Conservation (phyloP, 2,888 invertebrate genomes). For the Hyalella azteca region DNA sequence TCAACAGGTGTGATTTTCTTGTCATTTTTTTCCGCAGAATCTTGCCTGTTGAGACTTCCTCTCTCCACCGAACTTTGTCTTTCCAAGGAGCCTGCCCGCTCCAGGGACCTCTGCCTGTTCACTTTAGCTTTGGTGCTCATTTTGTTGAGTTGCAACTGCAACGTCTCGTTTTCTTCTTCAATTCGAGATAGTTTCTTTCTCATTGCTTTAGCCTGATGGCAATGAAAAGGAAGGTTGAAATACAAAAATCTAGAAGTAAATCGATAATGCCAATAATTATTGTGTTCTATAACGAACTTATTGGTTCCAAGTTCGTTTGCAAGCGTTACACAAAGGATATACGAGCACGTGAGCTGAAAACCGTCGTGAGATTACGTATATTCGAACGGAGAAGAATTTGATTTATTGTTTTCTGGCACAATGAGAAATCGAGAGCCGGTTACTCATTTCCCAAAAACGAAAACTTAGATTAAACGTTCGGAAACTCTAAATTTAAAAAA, state of each 20-base stretch:
- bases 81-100: conserved; percentile 47
- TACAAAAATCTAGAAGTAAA: neutral
- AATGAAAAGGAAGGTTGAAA: neutral
- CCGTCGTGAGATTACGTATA: too few species aligned
- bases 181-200: conserved; percentile 88
- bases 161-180: conserved; percentile 96
- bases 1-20: conserved; percentile 66
- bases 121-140: conserved; percentile 79
- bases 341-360: too few species aligned
- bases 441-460: too few species aligned
- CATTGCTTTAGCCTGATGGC: conserved; percentile 67
- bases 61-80: conserved; percentile 48
- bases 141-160: conserved; percentile 94
- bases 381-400: too few species aligned
- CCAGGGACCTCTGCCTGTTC: conserved; percentile 58
- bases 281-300: too few species aligned
- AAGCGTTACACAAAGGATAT: too few species aligned
- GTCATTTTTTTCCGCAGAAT: conserved; percentile 45
- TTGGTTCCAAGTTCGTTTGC: too few species aligned
- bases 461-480: too few species aligned
- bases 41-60: conserved; percentile 59
- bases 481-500: too few species aligned
- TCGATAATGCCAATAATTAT: too few species aligned
- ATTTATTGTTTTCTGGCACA: too few species aligned
- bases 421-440: too few species aligned